Conservation (phyloP, 2,888 invertebrate genomes). For the Apamea monoglypha region DNA sequence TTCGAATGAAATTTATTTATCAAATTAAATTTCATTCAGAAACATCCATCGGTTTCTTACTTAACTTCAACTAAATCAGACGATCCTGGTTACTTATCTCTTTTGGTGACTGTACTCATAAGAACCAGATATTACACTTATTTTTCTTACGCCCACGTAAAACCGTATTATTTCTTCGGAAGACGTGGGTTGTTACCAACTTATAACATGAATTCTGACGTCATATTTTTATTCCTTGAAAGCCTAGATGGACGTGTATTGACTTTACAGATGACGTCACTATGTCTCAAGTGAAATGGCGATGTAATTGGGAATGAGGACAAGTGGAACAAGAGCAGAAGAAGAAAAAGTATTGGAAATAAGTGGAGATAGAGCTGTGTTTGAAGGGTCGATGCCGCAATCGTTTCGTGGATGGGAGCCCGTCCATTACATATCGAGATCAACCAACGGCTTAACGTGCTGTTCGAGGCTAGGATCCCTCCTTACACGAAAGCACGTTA, state of each 20-base stretch:
- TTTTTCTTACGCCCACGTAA: constrained; percentile 30
- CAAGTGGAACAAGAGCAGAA: not conserved
- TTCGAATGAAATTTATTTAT: too few relatives aligned
- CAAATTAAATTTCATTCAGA: too few relatives aligned
- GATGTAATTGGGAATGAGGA: not conserved
- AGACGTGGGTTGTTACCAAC: constrained; percentile 26
- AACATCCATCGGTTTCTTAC: too few relatives aligned
- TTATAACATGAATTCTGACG: constrained; percentile 26
- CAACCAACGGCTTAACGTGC: not conserved
- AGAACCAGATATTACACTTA: constrained; percentile 14
- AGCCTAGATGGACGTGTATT: constrained; percentile 16
- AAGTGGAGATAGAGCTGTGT: not conserved
- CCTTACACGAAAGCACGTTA: not conserved
- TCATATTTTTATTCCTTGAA: constrained; percentile 40
- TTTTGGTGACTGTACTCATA: not conserved
- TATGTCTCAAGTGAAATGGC: constrained; percentile 25
- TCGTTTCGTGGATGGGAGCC: not conserved
- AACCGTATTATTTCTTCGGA: constrained; percentile 10
- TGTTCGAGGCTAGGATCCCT: not conserved
- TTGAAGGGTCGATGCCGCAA: not conserved
- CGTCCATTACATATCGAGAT: not conserved
- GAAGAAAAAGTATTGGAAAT: not conserved
- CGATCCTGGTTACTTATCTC: too few relatives aligned
- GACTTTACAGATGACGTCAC: constrained; percentile 39
- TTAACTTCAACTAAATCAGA: too few relatives aligned